These are phyloP conservation scores for Mythimna pallens DNA, from an alignment of 2,888 invertebrate genomes.

Conservation along the genomic window DNA sequence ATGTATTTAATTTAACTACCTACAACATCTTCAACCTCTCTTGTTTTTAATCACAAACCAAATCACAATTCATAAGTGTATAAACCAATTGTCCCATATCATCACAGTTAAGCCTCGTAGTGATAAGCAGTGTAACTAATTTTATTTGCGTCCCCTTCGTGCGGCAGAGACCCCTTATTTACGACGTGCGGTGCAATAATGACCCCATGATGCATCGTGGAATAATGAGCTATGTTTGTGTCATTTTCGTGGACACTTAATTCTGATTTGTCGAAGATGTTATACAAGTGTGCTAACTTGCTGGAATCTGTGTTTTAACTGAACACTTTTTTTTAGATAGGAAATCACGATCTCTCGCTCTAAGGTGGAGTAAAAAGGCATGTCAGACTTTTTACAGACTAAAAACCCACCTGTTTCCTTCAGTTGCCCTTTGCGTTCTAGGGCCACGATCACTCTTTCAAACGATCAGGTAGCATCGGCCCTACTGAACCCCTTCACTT, in stretches of 20 bases:
- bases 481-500: no score
- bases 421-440: no score
- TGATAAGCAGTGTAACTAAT: conserved; percentile 75
- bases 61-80: conserved; percentile 20
- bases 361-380: no score
- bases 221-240: conserved; percentile 39
- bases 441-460: no score
- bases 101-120: conserved; percentile 51
- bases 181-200: conserved; percentile 69
- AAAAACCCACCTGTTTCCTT: no score
- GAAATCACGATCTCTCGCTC: no score
- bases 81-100: conserved; percentile 38
- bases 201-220: conserved; percentile 56
- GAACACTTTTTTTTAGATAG: no score
- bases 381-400: no score
- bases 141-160: conserved; percentile 75
- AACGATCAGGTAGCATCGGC: no score
- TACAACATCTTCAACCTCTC: neutral
- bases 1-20: neutral
- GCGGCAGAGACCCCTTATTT: conserved; percentile 63
- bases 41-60: neutral
- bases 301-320: neutral
- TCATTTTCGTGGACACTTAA: conserved; percentile 45
- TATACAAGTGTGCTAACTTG: no score
- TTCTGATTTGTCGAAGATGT: conserved; percentile 10